Evolutionary conservation across 2,113 vertebrate genomes (phyloP).

Genomic region (Hyperoodon ampullatus): DNA sequence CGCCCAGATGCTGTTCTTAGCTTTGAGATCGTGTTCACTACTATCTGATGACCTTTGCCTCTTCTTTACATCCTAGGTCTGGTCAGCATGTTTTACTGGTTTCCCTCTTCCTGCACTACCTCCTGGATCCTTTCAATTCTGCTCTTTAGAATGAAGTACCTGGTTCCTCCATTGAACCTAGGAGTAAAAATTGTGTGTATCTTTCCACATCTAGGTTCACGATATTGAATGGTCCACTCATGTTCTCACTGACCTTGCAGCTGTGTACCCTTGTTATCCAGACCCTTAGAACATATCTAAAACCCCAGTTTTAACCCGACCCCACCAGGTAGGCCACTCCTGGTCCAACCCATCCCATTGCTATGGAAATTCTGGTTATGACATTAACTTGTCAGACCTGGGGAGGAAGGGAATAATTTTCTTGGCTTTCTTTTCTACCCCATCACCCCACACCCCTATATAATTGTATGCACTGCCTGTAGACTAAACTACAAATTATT

Average conservation of each 20-base stretch:
- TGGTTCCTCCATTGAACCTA: not conserved
- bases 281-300: not conserved
- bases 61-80: not conserved
- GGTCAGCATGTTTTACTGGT: not conserved
- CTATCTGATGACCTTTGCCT: not conserved
- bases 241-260: not conserved
- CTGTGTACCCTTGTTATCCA: not conserved
- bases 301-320: not conserved
- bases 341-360: not conserved
- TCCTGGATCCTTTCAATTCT: not conserved
- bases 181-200: not conserved
- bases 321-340: not conserved
- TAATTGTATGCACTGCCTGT: not conserved
- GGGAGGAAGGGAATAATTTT: not conserved
- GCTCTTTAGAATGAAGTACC: not conserved
- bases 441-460: not conserved
- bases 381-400: not conserved
- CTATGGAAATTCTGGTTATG: not conserved
- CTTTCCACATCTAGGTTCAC: not conserved
- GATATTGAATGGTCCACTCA: not conserved
- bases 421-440: not conserved
- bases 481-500: not conserved
- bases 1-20: not conserved
- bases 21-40: not conserved
- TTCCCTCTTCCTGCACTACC: not conserved